A percentile compares a stretch with the other conserved stretches of the same genome.
phyloP scores from a whole-genome alignment of 2,113 vertebrate genomes.

The Zeus faber region DNA sequence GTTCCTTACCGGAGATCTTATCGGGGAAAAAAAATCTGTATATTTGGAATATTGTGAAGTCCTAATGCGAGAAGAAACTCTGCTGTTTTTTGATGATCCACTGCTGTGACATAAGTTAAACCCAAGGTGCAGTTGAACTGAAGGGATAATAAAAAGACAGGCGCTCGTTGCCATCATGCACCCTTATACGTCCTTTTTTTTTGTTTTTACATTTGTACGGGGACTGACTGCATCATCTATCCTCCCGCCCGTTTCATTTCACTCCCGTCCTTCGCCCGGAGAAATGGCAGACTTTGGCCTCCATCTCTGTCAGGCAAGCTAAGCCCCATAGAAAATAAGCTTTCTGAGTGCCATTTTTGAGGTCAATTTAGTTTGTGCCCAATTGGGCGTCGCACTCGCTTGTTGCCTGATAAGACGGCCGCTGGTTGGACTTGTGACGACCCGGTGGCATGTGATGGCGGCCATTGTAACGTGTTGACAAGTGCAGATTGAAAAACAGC shows the following conservation, averaged over 20 bases:
- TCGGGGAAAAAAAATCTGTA: too few relatives aligned
- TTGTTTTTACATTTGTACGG: too few relatives aligned
- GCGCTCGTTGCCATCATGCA: neutral
- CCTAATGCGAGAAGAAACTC: too few relatives aligned
- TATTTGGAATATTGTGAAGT: too few relatives aligned
- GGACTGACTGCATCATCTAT: constrained; percentile 1
- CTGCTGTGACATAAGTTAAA: neutral
- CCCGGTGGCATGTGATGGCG: neutral
- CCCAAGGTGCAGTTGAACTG: neutral
- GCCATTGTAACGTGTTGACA: constrained; percentile 25
- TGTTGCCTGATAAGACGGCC: constrained; percentile 15
- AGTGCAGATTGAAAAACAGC: constrained; percentile 28
- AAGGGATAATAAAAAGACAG: neutral
- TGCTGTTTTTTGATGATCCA: too few relatives aligned
- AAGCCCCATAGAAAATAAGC: constrained; percentile 8
- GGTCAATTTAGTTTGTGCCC: constrained; percentile 19
- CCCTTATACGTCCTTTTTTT: neutral
- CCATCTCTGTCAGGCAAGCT: constrained; percentile 8
- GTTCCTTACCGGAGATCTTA: too few relatives aligned
- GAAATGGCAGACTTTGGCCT: constrained; percentile 19
- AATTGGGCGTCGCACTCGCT: constrained; percentile 7
- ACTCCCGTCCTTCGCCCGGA: constrained; percentile 9
- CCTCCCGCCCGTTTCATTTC: constrained; percentile 10
- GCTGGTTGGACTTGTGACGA: neutral
- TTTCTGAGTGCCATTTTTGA: constrained; percentile 9